Evolutionary conservation across 2,113 vertebrate species (phyloP).

Genomic region (Hydrolagus affinis): DNA sequence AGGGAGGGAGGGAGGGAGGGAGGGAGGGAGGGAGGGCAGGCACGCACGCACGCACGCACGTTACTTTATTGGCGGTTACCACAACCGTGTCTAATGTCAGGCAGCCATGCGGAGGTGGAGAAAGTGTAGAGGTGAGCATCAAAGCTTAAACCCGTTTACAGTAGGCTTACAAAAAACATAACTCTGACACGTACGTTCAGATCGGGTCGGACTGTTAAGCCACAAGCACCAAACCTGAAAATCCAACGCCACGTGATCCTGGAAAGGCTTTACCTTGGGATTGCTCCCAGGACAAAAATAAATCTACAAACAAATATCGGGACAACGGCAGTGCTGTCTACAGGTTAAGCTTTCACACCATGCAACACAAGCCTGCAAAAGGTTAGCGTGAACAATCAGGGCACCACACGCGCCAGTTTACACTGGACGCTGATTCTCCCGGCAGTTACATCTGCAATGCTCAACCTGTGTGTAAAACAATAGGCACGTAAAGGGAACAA

Average conservation of each 20-base stretch:
- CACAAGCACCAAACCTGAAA: conserved; percentile 16
- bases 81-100: neutral
- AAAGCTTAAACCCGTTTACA: neutral
- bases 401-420: conserved; percentile 5
- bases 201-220: neutral
- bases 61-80: neutral
- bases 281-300: too few relatives aligned
- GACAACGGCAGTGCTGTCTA: neutral
- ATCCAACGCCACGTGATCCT: neutral
- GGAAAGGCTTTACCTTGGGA: too few relatives aligned
- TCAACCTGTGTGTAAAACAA: conserved; percentile 22
- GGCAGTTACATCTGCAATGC: neutral
- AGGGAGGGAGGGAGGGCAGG: neutral
- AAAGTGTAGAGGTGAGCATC: conserved; percentile 3
- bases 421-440: neutral
- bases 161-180: neutral
- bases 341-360: conserved; percentile 20
- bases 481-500: neutral
- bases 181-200: neutral
- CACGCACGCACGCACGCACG: too few relatives aligned
- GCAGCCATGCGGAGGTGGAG: conserved; percentile 20
- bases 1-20: too few relatives aligned
- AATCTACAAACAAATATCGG: neutral
- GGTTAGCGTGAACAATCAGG: conserved; percentile 16
- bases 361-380: conserved; percentile 5